Evolutionary conservation across 23 tunicate genomes (phyloP).

Genomic region (Styela plicata): DNA sequence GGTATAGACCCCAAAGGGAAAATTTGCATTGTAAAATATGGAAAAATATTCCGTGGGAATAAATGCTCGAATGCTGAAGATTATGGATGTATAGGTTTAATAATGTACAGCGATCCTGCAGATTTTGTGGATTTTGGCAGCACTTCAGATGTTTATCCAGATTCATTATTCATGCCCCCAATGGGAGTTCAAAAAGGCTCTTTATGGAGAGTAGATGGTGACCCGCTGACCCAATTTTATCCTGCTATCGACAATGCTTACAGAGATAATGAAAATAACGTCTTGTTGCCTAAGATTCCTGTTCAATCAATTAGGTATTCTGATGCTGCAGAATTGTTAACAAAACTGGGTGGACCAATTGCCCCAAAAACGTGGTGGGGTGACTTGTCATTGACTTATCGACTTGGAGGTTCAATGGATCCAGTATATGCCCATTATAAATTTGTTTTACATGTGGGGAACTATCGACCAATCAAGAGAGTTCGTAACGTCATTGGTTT

Average conservation of each 20-base stretch:
- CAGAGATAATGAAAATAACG: conserved; percentile 33
- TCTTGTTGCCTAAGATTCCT: conserved; percentile 72
- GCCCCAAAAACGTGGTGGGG: conserved; percentile 96
- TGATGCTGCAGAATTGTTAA: conserved; percentile 68
- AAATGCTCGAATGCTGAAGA: conserved; percentile 57
- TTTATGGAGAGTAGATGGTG: conserved; percentile 34
- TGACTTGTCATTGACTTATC: conserved; percentile 60
- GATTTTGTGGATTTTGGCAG: conserved; percentile 55
- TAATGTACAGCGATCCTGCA: conserved; percentile 73
- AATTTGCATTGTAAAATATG: conserved; percentile 92
- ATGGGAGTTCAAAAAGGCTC: conserved; percentile 87
- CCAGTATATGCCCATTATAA: conserved; percentile 19
- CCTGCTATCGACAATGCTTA: conserved; percentile 74
- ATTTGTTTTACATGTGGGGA: conserved; percentile 62
- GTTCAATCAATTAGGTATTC: conserved; percentile 80
- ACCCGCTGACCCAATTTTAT: conserved; percentile 92
- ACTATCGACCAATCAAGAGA: conserved; percentile 24
- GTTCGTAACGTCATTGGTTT: conserved; percentile 27
- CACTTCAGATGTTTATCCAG: conserved; percentile 54
- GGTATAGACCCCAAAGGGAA: conserved; percentile 41
- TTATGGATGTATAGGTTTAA: conserved; percentile 66
- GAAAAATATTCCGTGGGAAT: conserved; percentile 67
- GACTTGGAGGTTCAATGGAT: conserved; percentile 54
- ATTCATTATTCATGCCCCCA: conserved; percentile 85
- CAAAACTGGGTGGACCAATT: conserved; percentile 50